Evolutionary conservation across 2,888 invertebrate species (phyloP), one percentile per base, ranked within the genome.

Genomic region (Drosophila vallismaia): DNA sequence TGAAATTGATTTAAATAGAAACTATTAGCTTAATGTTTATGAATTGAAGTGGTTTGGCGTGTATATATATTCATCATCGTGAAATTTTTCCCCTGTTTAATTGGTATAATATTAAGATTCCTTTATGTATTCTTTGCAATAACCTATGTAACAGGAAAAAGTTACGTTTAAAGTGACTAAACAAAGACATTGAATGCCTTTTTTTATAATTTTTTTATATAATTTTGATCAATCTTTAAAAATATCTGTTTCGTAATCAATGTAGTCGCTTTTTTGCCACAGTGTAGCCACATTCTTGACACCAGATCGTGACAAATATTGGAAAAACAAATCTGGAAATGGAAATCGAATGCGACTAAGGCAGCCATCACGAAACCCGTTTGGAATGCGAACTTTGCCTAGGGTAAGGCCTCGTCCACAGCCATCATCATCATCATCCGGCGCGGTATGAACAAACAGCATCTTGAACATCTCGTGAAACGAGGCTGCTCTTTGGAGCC

Each of bases 301-400:
- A 67, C 53, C 55, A 67, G 57, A 60, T 82, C 86, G 88, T 81
- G 86, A 85, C 76, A 74, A 56, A 62, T 71, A 50, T 74, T 82
- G 73, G 86, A 70, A 76, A 80, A 88, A 38, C 69, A 77, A 86
- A 51, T 50, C 58, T 38, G 38, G 29, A 66, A 79, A 62, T 75
- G 63, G 64, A 70, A 86, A 82, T 57, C 38, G 81, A 81, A 74
- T 76, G 82, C 60, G 54, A 64, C 64, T 69, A 71, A 80, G 58
- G 68, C 71, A 57, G 42, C 55, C 24, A 55, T 52, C 70, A 57
- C 49, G 52, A 84, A 86, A 84, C 88, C 71, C 33, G 87, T 86
- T 84, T 63, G 59, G 64, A 75, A 63, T 60, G 59, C 59, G 62
- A 64, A 55, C 51, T 42, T 71, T 60, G 51, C 60, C 68, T 68